phyloP scores from a whole-genome alignment of 1,140 invertebrate genomes.

The Drosophila truncata region DNA sequence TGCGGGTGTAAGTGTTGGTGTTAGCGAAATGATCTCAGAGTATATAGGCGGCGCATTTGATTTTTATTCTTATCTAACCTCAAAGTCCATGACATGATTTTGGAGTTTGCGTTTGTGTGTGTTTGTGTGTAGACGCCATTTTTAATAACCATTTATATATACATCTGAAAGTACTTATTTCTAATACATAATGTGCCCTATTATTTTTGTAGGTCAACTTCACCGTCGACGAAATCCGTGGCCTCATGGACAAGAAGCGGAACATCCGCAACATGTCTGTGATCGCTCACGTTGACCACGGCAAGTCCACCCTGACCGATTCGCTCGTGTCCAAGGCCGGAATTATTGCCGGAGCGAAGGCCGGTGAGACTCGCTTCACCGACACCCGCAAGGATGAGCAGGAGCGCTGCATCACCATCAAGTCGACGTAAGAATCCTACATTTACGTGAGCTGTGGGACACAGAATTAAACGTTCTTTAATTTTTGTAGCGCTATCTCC shows the following conservation, averaged over 20 bases:
- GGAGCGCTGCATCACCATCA: constrained; percentile 99
- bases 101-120: constrained; percentile 12
- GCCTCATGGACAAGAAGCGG: constrained; percentile 99
- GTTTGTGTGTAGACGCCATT: constrained; percentile 53
- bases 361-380: constrained; percentile 99
- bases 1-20: not conserved
- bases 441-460: not conserved
- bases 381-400: constrained; percentile 99
- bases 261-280: constrained; percentile 99
- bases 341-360: constrained; percentile 99
- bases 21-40: constrained; percentile 24
- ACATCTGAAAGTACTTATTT: constrained; percentile 2
- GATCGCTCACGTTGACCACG: constrained; percentile 99
- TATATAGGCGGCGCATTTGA: constrained; percentile 61
- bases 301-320: constrained; percentile 99
- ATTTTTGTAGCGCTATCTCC: constrained; percentile 94
- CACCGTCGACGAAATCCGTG: constrained; percentile 99
- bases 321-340: constrained; percentile 99
- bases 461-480: not conserved
- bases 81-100: constrained; percentile 57
- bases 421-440: constrained; percentile 95
- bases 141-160: constrained; percentile 46
- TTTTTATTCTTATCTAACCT: constrained; percentile 61
- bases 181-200: constrained; percentile 35
- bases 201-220: constrained; percentile 96